These are phyloP conservation scores for Diaperis boleti DNA, from an alignment of 2,888 invertebrate species.

Conservation along the genomic window DNA sequence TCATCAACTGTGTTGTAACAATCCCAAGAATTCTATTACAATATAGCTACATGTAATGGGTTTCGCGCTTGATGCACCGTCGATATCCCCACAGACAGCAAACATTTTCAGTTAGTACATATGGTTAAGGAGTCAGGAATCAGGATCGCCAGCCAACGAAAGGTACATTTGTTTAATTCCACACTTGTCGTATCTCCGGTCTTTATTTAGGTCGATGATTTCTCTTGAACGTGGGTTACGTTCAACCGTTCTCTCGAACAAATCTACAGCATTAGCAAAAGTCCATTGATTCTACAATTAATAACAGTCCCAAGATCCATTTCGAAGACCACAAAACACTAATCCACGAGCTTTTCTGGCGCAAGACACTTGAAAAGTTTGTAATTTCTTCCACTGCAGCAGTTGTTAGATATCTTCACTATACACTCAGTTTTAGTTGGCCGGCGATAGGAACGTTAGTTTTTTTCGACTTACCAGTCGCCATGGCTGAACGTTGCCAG, in stretches of 20 bases:
- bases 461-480: conserved; percentile 55
- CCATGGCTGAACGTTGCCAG: conserved; percentile 59
- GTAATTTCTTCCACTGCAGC: conserved; percentile 1
- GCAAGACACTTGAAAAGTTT: conserved; percentile 13
- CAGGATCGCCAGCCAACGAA: conserved; percentile 5
- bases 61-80: conserved; percentile 26
- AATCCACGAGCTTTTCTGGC: conserved; percentile 16
- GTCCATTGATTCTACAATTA: conserved; percentile 2
- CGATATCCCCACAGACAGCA: conserved; percentile 13
- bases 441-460: conserved; percentile 41
- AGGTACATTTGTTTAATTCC: conserved; percentile 3
- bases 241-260: conserved; percentile 14
- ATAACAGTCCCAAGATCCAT: neutral
- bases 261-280: too few relatives aligned
- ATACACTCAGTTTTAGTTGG: conserved; percentile 37
- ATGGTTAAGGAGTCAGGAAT: neutral
- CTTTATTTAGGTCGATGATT: conserved; percentile 37
- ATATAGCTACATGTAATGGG: conserved; percentile 1
- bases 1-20: neutral
- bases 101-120: neutral
- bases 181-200: conserved; percentile 14
- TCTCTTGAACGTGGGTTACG: conserved; percentile 31
- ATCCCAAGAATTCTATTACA: neutral
- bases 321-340: conserved; percentile 21
- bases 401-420: conserved; percentile 28